Evolutionary conservation across 2,797 vertebrate species (phyloP), one percentile per base, ranked within the genome.

Genomic region (Kryptolebias ocellatus): DNA sequence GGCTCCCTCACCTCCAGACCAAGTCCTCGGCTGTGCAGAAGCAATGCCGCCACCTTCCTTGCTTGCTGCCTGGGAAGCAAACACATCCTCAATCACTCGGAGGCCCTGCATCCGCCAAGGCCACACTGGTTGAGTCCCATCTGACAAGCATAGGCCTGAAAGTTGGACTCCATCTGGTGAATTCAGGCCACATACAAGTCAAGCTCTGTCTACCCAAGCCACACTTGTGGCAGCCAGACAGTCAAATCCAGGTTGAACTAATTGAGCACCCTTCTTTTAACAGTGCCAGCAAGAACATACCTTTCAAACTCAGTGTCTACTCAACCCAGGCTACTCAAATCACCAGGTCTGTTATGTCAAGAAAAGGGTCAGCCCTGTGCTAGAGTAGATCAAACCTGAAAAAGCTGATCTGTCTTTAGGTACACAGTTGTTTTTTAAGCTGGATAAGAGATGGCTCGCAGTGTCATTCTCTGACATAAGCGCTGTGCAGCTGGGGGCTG

Each of bases 81-180:
- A 92, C 88, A 90, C 88, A 87, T 89, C 83, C 86, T 88, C 89
- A 90, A 92, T 90, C 90, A 92, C 85, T 73, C 77, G 27, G 79
- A 81, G 85, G 83, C 72, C 83, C 76, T 42, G 70, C 78, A 80
- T 86, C 75, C 51, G 72, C 87, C 84, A 86, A 84, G 87, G 87
- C 88, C 87, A 90, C 76, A 89, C 85, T 80, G 77, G 89, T 87
- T 60, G 85, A 88, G 85, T 67, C 64, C 53, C 17, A 60, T 83
- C 82, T 86, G 79, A 90, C 85, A 80, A 84, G 75, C 80, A 63
- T 28, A 6, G 84, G 67, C 79, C 83, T 86, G 69, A 87, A 64
- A 68, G 67, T 83, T 77, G 81, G 80, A 82, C 81, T 81, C 72
- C 72, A 66, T 89, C 84, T 80, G 84, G 87, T 86, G 70, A 87